A percentile compares a stretch with the other conserved stretches of the same genome.
phyloP scores from a whole-genome alignment of 2,113 vertebrate species.

The Eupsittula cactorum region DNA sequence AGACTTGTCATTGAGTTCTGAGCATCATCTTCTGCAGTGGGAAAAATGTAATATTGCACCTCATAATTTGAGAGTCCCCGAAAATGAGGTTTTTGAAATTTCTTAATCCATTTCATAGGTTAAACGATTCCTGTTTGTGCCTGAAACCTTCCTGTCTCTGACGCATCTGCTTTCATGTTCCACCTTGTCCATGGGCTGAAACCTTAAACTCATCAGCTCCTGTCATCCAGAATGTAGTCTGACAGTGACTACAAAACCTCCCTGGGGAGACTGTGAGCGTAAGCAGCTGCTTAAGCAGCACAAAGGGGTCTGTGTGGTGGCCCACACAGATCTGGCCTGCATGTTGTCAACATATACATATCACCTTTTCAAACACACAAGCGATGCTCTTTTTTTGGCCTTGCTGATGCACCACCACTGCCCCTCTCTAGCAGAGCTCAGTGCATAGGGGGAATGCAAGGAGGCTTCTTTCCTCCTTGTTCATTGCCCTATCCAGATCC shows the following conservation, averaged over 20 bases:
- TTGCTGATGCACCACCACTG: background rate
- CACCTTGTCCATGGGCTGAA: constrained; percentile 10
- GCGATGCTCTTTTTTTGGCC: background rate
- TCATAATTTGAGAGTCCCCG: background rate
- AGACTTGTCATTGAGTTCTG: background rate
- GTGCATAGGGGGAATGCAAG: background rate
- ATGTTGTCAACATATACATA: background rate
- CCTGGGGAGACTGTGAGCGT: background rate
- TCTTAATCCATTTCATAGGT: background rate
- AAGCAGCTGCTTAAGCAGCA: background rate
- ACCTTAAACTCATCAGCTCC: background rate
- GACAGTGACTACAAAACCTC: constrained; percentile 29
- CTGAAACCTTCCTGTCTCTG: background rate
- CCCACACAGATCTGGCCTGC: background rate
- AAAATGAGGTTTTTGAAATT: background rate
- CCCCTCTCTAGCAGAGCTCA: background rate
- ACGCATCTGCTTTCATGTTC: background rate
- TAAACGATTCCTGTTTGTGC: background rate
- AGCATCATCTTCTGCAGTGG: background rate
- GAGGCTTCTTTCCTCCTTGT: background rate
- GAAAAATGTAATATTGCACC: background rate
- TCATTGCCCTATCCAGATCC: rapidly evolving
- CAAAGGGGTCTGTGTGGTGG: background rate
- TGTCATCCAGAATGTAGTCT: constrained; percentile 9
- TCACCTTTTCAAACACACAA: background rate